Percentiles rank a stretch among this genome's conserved stretches.
phyloP scores from a whole-genome alignment of 1,140 invertebrate genomes.

The Gonatopus flavifemur region DNA sequence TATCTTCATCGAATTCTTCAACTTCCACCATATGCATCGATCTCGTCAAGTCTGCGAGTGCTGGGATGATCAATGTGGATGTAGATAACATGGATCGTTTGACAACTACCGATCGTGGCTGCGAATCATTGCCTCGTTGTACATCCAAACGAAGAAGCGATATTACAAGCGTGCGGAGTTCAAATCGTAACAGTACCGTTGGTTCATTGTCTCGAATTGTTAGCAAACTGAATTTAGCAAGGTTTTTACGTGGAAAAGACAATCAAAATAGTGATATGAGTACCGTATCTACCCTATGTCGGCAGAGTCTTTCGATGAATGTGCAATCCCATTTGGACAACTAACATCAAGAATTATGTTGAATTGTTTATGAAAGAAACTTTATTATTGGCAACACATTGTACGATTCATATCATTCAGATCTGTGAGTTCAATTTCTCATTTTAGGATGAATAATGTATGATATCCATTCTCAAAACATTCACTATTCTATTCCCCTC shows the following conservation, averaged over 20 bases:
- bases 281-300: slow-evolving; percentile 65
- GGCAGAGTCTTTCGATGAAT: slow-evolving; percentile 69
- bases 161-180: not conserved
- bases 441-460: too few species aligned
- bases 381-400: too few species aligned
- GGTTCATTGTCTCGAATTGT: slow-evolving; percentile 58
- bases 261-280: slow-evolving; percentile 52
- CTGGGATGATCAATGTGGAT: slow-evolving; percentile 71
- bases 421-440: too few species aligned
- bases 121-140: slow-evolving; percentile 45
- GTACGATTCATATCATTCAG: too few species aligned
- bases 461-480: too few species aligned
- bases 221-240: slow-evolving; percentile 64
- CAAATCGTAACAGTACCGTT: too few species aligned
- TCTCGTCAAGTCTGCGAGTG: slow-evolving; percentile 69
- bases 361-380: too few species aligned
- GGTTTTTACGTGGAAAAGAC: slow-evolving; percentile 54
- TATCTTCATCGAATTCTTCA: not conserved
- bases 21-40: too few species aligned
- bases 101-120: slow-evolving; percentile 37
- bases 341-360: too few species aligned
- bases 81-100: slow-evolving; percentile 60
- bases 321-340: slow-evolving; percentile 41
- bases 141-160: slow-evolving; percentile 30
- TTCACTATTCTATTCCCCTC: too few species aligned